Base-by-base conservation (phyloP, 2,797 vertebrate species). In the Enteromius viviparus region DNA sequence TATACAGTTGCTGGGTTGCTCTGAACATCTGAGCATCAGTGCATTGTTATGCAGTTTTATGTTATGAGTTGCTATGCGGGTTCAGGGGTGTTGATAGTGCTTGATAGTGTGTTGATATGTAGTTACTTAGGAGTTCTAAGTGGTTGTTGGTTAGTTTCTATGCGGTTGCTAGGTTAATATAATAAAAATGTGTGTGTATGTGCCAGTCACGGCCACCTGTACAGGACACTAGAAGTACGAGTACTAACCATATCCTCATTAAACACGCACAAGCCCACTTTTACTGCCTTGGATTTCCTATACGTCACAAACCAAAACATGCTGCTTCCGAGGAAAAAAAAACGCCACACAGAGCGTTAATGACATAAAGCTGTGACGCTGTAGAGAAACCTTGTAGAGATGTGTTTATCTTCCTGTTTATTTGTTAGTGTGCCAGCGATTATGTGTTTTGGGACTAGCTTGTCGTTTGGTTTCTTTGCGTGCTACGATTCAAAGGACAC, bases 221-320 rank as follows among this genome's bases (percentile, higher is more conserved):
- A 51, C 58, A 51, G 68, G 51, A 79, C 82, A 78, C 68, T 79
- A 32, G 76, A 84, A 74, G 68, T 55, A 53, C 32, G 51, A 75
- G 37, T 23, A 42, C 65, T 71, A 64, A 78, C 68, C 68, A 71
- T 62, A 80, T 80, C 66, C 65, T 83, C 74, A 83, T 77, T 77
- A 58, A 83, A 84, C 78, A 70, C 40, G 3, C 29, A 32, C 29
- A 42, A 76, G 72, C 62, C 37, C 23, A 76, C 60, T 69, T 40
- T 83, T 83, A 83, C 34, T 76, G 74, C 81, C 65, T 76, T n/a
- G 58, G 49, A 69, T 83, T 69, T 83, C 81, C 74, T 69, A 40
- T 76, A 76, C 47, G 81, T 82, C 81, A 83, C 64, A 77, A 69
- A 76, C 60, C 74, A 76, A 82, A 82, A 82, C 71, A 82, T 40